phyloP scores from a whole-genome alignment of 2,113 vertebrate species.

The Atractosteus spatula region DNA sequence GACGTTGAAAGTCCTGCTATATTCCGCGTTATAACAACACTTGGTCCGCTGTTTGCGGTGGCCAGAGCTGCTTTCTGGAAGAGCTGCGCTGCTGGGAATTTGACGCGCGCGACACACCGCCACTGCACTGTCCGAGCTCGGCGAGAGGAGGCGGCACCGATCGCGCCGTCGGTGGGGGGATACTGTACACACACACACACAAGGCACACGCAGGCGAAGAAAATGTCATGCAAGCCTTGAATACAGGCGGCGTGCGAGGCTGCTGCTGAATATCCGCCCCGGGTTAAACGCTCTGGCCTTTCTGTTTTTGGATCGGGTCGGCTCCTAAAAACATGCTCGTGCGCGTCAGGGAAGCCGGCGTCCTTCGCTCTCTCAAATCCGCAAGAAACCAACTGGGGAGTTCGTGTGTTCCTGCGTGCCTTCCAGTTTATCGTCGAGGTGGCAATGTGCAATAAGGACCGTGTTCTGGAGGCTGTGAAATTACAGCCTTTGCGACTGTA shows the following conservation, averaged over 20 bases:
- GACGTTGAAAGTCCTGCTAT: too few species aligned
- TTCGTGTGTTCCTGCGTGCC: constrained; percentile 38
- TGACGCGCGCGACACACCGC: constrained; percentile 30
- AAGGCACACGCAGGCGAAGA: neutral
- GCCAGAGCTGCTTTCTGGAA: neutral
- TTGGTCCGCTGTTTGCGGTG: too few species aligned
- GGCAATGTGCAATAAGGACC: constrained; percentile 44
- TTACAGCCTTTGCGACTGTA: constrained; percentile 24
- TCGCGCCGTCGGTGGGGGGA: constrained; percentile 1
- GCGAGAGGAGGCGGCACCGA: neutral
- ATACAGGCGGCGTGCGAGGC: constrained; percentile 20
- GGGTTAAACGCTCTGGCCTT: constrained; percentile 3
- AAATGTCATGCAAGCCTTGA: constrained; percentile 9
- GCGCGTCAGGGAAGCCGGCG: constrained; percentile 23
- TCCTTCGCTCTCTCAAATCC: constrained; percentile 29
- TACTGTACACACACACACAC: constrained; percentile 7
- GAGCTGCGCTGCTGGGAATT: constrained; percentile 3
- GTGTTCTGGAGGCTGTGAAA: constrained; percentile 45
- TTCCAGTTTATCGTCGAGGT: constrained; percentile 31
- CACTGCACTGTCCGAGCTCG: constrained; percentile 14
- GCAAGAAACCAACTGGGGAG: constrained; percentile 34
- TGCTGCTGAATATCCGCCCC: neutral
- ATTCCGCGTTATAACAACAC: too few species aligned
- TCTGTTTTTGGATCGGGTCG: constrained; percentile 7
- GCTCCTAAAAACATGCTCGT: constrained; percentile 33